Evolutionary conservation across 2,888 invertebrate species (phyloP).

Genomic region (Lumbricus terrestris): DNA sequence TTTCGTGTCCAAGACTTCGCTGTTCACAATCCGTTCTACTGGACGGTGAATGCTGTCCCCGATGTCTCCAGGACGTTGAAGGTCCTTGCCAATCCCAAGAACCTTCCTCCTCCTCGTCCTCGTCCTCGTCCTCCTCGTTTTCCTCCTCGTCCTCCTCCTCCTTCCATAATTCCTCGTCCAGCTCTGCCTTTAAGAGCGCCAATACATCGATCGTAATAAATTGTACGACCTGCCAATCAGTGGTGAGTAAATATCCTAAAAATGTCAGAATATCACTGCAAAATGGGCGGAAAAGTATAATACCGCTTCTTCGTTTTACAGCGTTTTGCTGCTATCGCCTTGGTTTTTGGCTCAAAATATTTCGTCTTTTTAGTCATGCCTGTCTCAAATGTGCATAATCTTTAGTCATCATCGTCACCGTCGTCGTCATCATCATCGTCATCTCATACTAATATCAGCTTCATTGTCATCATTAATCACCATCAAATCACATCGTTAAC

Average conservation of each 20-base stretch:
- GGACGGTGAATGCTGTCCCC: not conserved
- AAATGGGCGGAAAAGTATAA: not conserved
- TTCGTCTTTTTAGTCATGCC: too few relatives aligned
- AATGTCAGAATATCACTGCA: not conserved
- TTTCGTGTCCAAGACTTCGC: not conserved
- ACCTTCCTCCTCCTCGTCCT: not conserved
- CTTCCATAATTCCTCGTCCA: too few relatives aligned
- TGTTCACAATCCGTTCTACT: not conserved
- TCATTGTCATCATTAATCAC: too few relatives aligned
- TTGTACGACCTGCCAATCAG: not conserved
- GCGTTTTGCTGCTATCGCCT: too few relatives aligned
- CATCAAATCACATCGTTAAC: too few relatives aligned
- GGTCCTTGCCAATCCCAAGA: not conserved
- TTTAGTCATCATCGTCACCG: too few relatives aligned
- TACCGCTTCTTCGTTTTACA: not conserved
- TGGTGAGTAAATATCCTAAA: not conserved
- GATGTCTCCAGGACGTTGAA: not conserved
- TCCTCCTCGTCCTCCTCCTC: not conserved
- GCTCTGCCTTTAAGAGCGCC: constrained; percentile 3
- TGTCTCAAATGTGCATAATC: too few relatives aligned
- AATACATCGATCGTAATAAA: not conserved
- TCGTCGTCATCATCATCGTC: too few relatives aligned
- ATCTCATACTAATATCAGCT: too few relatives aligned
- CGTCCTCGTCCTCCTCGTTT: too few relatives aligned
- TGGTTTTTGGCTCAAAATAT: too few relatives aligned